Conservation (phyloP, 2,888 invertebrate genomes). For the Eueremaeus valkanovi region DNA sequence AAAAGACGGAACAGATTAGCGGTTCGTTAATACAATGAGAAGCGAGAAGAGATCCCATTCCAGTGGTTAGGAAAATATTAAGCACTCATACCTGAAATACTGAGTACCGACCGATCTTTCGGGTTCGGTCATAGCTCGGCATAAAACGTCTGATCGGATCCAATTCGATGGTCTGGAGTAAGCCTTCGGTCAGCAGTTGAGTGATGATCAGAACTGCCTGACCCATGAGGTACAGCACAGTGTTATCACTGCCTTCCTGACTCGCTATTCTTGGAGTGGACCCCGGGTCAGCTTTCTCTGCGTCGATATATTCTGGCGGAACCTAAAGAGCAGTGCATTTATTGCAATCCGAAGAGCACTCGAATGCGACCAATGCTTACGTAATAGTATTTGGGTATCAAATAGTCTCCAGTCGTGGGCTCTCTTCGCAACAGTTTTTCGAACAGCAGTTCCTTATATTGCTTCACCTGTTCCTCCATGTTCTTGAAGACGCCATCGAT, state of each 20-base stretch:
- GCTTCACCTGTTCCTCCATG: constrained; percentile 81
- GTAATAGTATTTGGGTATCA: constrained; percentile 91
- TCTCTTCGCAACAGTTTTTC: constrained; percentile 38
- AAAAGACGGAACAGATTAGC: constrained; percentile 12
- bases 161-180: constrained; percentile 87
- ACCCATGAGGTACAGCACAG: constrained; percentile 79
- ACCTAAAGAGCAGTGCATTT: constrained; percentile 51
- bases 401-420: constrained; percentile 48
- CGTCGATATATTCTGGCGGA: constrained; percentile 66
- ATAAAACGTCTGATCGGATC: constrained; percentile 92
- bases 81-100: constrained; percentile 78
- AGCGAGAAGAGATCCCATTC: neutral
- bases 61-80: neutral
- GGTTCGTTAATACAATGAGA: neutral
- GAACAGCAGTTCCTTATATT: constrained; percentile 74
- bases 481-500: constrained; percentile 72
- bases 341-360: neutral
- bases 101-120: constrained; percentile 86
- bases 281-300: constrained; percentile 67
- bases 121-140: constrained; percentile 90
- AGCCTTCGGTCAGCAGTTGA: constrained; percentile 79
- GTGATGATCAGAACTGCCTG: constrained; percentile 93
- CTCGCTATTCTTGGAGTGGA: constrained; percentile 64
- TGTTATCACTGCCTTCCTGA: constrained; percentile 57
- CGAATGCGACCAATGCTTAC: constrained; percentile 50